Conservation (phyloP, 2,888 invertebrate species). For the Strigamia transsilvanica region DNA sequence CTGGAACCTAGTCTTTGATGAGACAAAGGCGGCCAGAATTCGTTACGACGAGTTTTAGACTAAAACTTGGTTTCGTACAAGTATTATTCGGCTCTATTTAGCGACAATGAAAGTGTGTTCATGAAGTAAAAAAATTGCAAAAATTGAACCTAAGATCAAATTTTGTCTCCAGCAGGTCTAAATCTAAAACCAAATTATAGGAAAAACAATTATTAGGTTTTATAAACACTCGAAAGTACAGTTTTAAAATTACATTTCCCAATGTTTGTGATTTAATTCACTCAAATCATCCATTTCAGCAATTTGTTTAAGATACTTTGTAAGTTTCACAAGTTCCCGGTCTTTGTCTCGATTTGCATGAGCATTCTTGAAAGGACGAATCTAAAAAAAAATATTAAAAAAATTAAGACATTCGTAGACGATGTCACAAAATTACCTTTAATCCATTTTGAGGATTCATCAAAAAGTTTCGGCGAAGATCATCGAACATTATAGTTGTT, state of each 20-base stretch:
- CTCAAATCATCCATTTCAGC: constrained; percentile 83
- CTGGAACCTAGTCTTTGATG: too few species aligned
- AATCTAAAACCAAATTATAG: not conserved
- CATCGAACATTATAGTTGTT: constrained; percentile 98
- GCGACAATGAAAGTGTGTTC: not conserved
- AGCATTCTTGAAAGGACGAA: constrained; percentile 89
- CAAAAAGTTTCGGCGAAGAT: constrained; percentile 91
- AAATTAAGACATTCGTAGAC: not conserved
- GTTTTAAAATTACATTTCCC: constrained; percentile 72
- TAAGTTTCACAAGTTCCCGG: constrained; percentile 79
- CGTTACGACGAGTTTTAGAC: too few species aligned
- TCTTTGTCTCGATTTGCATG: constrained; percentile 86
- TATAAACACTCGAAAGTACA: not conserved
- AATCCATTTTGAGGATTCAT: constrained; percentile 97
- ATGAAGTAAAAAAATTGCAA: not conserved
- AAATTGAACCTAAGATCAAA: not conserved
- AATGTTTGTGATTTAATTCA: constrained; percentile 85
- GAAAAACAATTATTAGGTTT: not conserved
- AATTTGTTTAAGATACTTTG: constrained; percentile 82
- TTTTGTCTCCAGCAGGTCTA: not conserved
- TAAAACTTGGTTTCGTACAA: too few species aligned
- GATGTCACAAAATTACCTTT: constrained; percentile 65
- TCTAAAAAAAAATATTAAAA: constrained; percentile 63
- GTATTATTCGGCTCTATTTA: too few species aligned
- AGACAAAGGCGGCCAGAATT: too few species aligned